Percentiles rank a stretch among this genome's conserved stretches.
Conservation (phyloP, 2,113 vertebrate species). For the Chitala chitala region DNA sequence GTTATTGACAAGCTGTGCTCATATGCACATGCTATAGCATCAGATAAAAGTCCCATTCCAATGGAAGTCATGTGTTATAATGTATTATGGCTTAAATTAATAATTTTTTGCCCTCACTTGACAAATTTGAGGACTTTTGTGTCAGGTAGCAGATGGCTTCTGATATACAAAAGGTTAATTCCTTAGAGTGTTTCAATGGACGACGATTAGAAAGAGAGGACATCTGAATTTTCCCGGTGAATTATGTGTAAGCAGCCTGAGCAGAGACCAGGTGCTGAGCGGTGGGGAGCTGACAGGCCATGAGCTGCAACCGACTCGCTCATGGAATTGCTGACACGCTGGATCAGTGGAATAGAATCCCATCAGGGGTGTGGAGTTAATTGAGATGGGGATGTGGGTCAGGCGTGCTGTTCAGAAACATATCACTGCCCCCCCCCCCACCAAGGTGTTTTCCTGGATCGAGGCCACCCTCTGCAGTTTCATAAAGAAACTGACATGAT, state of each 20-base stretch:
- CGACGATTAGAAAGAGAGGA: no score
- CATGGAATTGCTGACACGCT: slow-evolving; percentile 9
- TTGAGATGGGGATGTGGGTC: not conserved
- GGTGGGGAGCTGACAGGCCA: not conserved
- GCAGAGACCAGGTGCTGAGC: slow-evolving; percentile 14
- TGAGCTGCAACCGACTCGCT: slow-evolving; percentile 20
- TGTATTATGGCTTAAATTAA: no score
- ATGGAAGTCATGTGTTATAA: no score
- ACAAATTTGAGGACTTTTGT: no score
- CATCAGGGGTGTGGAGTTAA: not conserved
- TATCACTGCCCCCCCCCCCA: no score
- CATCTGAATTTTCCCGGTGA: not conserved
- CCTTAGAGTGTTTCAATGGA: no score
- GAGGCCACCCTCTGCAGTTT: not conserved
- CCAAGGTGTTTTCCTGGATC: not conserved
- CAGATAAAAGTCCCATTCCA: no score
- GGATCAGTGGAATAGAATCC: not conserved
- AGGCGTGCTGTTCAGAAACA: not conserved
- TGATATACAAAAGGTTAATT: no score
- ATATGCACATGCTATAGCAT: no score
- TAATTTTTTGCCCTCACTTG: no score
- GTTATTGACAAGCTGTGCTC: no score
- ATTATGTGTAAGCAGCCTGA: slow-evolving; percentile 1
- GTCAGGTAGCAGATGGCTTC: no score
- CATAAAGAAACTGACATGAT: not conserved